phyloP scores from a whole-genome alignment of 2,113 vertebrate genomes.

The Lutjanus erythropterus region DNA sequence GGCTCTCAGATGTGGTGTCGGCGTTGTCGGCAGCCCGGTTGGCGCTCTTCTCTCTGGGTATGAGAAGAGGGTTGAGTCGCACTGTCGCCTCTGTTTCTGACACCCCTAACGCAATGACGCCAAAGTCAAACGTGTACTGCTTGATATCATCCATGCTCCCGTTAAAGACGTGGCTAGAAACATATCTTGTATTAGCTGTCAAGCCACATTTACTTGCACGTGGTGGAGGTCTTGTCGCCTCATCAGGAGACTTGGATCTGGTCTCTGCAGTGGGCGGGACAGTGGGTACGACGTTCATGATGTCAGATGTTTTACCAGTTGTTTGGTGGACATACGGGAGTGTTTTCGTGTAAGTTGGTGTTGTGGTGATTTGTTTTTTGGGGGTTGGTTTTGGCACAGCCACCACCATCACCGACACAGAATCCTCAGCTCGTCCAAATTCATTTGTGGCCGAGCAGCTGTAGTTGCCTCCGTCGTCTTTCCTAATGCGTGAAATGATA shows the following conservation, averaged over 20 bases:
- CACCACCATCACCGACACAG: slow-evolving; percentile 84
- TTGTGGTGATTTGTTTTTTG: background rate
- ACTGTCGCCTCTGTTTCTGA: slow-evolving; percentile 93
- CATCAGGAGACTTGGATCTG: background rate
- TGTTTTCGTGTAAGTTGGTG: background rate
- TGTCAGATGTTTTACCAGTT: slow-evolving; percentile 6
- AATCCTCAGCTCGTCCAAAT: slow-evolving; percentile 87
- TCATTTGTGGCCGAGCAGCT: slow-evolving; percentile 92
- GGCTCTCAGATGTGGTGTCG: slow-evolving; percentile 63
- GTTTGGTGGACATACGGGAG: slow-evolving; percentile 10
- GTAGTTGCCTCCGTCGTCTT: slow-evolving; percentile 91
- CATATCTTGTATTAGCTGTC: slow-evolving; percentile 82
- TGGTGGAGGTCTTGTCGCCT: background rate
- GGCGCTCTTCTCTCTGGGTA: slow-evolving; percentile 85
- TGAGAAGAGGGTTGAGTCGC: slow-evolving; percentile 92
- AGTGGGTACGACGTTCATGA: slow-evolving; percentile 19
- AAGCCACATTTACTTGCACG: slow-evolving; percentile 85
- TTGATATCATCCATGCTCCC: slow-evolving; percentile 88
- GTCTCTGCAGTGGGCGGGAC: slow-evolving; percentile 25
- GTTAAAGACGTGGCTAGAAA: slow-evolving; percentile 92
- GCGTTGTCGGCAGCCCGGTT: slow-evolving; percentile 86
- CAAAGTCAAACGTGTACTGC: slow-evolving; percentile 92
- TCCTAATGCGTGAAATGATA: slow-evolving; percentile 87
- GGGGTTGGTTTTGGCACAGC: slow-evolving; percentile 78
- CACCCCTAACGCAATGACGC: slow-evolving; percentile 93